Evolutionary conservation across 2,797 vertebrate species (phyloP), one percentile per base, ranked within the genome.

Genomic region (Brotula barbata): DNA sequence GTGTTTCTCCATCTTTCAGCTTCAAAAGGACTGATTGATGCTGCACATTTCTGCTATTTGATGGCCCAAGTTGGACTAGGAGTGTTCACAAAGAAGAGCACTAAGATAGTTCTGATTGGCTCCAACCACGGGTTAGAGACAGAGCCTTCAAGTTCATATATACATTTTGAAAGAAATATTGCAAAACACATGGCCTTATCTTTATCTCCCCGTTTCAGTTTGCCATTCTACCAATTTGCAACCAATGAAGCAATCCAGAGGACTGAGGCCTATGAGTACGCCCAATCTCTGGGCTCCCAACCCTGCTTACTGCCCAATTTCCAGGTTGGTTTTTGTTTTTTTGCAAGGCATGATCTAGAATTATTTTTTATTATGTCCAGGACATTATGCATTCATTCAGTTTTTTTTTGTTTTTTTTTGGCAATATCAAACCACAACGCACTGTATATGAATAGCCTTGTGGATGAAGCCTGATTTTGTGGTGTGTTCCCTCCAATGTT

Each of bases 11-110:
- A 58, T 34, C 8, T 25, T 1, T 4, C 87, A 99, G 97, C 93
- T 53, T 96, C 96, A 2, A 96, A 93, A 83, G 95, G 96, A 14
- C 91, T 99, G 52, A 68, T 94, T 0, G 97, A 98, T 19, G 96
- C 95, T 0, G 95, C 96, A 1, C 97, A 99, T 68, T 99, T 99
- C 78, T 99, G 97, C 88, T 99, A 99, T 85, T 82, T 99, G 73
- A 97, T 99, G 96, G 96, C 96, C 65, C 96, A 97, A 77, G 92
- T 94, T 22, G 95, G 93, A 14, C 90, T 99, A 61, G 96, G 96
- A 5, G 90, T 98, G 61, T 99, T 92, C 65, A 95, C 95, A 1
- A 96, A 94, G 90, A 99, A 98, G 80, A 93, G 93, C 43, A 92
- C 95, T 16, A 99, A 99, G 69, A 92, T 99, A 61, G 96, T 99